phyloP scores from a whole-genome alignment of 2,888 invertebrate species.

The Pristionchus entomophagus region DNA sequence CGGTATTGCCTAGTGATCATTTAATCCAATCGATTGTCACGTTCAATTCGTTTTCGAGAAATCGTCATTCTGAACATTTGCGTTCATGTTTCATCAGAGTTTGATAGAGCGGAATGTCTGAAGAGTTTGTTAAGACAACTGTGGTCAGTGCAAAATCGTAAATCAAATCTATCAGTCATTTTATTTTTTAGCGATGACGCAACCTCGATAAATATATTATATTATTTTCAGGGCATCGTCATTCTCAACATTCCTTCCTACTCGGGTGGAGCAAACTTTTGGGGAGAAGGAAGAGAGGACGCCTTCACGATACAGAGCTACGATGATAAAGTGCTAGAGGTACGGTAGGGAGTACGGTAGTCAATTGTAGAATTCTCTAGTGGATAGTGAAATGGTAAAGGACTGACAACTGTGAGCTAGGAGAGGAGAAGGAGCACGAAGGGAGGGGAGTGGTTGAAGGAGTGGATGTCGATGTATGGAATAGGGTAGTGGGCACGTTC shows the following conservation, averaged over 20 bases:
- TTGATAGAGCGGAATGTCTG: too few relatives aligned
- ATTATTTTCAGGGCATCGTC: constrained; percentile 87
- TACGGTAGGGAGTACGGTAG: constrained; percentile 7
- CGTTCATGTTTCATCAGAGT: too few relatives aligned
- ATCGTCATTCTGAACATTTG: too few relatives aligned
- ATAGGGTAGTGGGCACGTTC: neutral
- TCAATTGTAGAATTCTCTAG: neutral
- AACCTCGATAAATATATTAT: neutral
- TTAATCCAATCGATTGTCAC: too few relatives aligned
- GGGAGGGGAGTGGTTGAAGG: neutral
- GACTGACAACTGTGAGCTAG: neutral
- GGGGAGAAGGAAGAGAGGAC: constrained; percentile 82
- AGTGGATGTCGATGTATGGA: neutral
- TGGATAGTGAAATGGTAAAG: neutral
- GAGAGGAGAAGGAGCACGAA: neutral
- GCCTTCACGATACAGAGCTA: constrained; percentile 92
- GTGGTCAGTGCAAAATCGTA: too few relatives aligned
- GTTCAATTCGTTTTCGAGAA: too few relatives aligned
- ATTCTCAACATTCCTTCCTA: constrained; percentile 96
- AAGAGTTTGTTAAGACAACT: too few relatives aligned
- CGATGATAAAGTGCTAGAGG: constrained; percentile 93
- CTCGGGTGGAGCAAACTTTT: constrained; percentile 98
- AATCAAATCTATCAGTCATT: too few relatives aligned
- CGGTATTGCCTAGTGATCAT: too few relatives aligned
- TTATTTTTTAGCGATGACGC: too few relatives aligned